Evolutionary conservation across 2,797 vertebrate species (phyloP).

Genomic region (Psittacula echo): DNA sequence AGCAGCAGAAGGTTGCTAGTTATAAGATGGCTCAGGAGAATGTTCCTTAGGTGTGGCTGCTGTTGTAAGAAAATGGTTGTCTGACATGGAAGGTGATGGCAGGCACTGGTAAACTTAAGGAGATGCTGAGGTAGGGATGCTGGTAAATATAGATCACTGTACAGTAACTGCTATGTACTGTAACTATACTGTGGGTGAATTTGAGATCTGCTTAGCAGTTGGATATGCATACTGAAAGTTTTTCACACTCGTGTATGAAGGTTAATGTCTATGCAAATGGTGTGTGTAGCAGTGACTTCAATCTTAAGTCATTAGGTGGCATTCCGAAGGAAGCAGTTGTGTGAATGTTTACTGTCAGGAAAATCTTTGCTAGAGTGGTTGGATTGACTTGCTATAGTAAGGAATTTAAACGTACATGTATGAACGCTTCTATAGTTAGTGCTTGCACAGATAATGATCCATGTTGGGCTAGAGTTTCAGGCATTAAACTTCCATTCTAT

Average conservation of each 20-base stretch:
- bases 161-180: fast-evolving
- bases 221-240: fast-evolving
- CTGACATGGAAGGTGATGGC: fast-evolving
- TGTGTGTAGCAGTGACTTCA: background rate
- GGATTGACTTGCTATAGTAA: fast-evolving
- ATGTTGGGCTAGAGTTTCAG: background rate
- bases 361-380: fast-evolving
- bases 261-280: fast-evolving
- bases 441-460: background rate
- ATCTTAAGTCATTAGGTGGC: fast-evolving
- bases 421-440: fast-evolving
- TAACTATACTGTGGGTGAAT: fast-evolving
- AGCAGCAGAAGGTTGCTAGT: background rate
- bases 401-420: fast-evolving
- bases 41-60: background rate
- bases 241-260: fast-evolving
- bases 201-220: background rate
- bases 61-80: background rate
- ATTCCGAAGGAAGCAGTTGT: background rate
- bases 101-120: fast-evolving
- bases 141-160: fast-evolving
- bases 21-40: background rate
- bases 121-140: fast-evolving
- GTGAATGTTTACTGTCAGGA: background rate
- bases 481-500: background rate